phyloP scores from a whole-genome alignment of 2,888 invertebrate genomes.

The Harpalus rubripes region DNA sequence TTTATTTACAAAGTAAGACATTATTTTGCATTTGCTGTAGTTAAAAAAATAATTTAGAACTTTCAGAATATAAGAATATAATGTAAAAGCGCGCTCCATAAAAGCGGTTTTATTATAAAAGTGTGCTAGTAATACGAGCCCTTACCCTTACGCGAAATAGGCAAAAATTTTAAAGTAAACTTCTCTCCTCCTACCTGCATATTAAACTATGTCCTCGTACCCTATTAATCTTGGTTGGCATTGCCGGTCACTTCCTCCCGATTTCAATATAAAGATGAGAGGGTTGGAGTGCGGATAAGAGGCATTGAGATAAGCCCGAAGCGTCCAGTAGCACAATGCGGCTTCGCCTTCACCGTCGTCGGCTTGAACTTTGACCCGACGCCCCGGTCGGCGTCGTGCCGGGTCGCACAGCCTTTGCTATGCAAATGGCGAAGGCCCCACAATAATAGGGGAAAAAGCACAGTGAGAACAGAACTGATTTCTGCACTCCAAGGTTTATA shows the following conservation, averaged over 20 bases:
- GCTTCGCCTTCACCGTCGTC: constrained; percentile 24
- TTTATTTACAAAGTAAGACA: too few species aligned
- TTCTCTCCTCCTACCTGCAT: neutral
- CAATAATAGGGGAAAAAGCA: constrained; percentile 19
- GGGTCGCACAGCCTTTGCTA: constrained; percentile 55
- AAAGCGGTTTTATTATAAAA: too few species aligned
- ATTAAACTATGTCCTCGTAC: constrained; percentile 1
- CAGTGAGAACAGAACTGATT: neutral
- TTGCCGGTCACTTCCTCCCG: constrained; percentile 41
- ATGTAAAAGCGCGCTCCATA: too few species aligned
- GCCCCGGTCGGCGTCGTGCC: constrained; percentile 19
- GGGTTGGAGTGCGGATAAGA: constrained; percentile 51
- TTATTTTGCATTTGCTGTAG: too few species aligned
- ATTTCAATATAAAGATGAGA: constrained; percentile 62
- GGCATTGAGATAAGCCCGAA: constrained; percentile 44
- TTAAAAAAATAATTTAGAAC: too few species aligned
- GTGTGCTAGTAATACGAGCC: too few species aligned
- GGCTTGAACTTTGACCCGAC: constrained; percentile 60
- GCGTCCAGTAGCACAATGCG: constrained; percentile 43
- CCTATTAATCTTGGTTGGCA: constrained; percentile 15
- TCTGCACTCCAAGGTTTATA: neutral
- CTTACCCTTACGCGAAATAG: too few species aligned
- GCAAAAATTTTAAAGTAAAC: too few species aligned
- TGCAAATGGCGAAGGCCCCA: constrained; percentile 53
- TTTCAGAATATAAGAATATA: too few species aligned